Evolutionary conservation across 2,888 invertebrate species (phyloP), one percentile per base, ranked within the genome.

Genomic region (Chrysotoxum bicinctum): DNA sequence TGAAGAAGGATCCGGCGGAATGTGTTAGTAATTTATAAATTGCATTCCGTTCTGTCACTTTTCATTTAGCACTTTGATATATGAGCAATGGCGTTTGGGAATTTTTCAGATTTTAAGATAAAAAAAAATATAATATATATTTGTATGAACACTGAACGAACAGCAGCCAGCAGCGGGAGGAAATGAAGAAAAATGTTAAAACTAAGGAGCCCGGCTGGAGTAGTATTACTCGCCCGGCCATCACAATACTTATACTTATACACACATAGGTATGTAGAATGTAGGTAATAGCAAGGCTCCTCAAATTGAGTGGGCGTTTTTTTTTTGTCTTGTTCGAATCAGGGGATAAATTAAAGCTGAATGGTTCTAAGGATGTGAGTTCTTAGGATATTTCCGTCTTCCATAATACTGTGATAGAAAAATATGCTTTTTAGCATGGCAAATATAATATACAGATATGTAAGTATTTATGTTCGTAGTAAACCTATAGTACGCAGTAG

Each of bases 21-120:
- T 85, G 81, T 73, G 81, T 85, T 77, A 85, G 89, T 90, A 90
- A 90, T 91, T 90, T 90, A 90, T 90, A 90, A 90, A 90, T 90
- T 90, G 89, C 90, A 90, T 89, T 90, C 89, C 89, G 87, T 89
- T 89, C 89, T 89, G 89, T 89, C 89, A 89, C 89, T 89, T 89
- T 90, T 89, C 89, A 89, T 89, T 89, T 90, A 89, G 88, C 88
- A 87, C 88, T 88, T 89, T 89, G 90, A 89, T 89, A 89, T 90
- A 89, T 88, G 89, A 89, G 88, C 87, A 80, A 86, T 78, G 66
- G 86, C 77, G 62, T 74, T 74, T 64, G 86, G 69, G 75, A 72
- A 81, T 68, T 83, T 83, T 83, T 37, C 60, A 78, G 82, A 83
- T 83, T 83, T 72, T 68, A 72, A 73, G 66, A 82, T 60, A 82